Evolutionary conservation across 2,888 invertebrate species (phyloP).

Genomic region (Eristalis arbustorum): DNA sequence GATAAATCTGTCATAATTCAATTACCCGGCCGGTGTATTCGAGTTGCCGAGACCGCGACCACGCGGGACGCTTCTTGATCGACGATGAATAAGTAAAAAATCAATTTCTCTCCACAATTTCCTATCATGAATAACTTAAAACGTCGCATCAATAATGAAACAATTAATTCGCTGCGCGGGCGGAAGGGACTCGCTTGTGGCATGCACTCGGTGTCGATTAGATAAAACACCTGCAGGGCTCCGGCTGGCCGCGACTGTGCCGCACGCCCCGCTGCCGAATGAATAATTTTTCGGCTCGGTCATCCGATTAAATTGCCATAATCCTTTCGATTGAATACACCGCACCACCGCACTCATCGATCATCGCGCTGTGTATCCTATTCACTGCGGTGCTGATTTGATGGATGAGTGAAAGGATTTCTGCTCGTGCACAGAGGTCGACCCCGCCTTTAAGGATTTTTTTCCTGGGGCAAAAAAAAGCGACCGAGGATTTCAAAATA

Average conservation of each 20-base stretch:
- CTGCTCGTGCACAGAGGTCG: background rate
- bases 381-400: slow-evolving; percentile 40
- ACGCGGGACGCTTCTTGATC: no score
- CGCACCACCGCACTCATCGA: slow-evolving; percentile 38
- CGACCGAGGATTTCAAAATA: background rate
- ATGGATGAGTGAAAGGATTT: slow-evolving; percentile 42
- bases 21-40: background rate
- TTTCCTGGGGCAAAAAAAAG: background rate
- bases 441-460: slow-evolving; percentile 8
- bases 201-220: background rate
- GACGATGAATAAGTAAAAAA: slow-evolving; percentile 1
- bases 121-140: slow-evolving; percentile 44
- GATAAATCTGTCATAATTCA: slow-evolving; percentile 33
- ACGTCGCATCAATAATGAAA: slow-evolving; percentile 31
- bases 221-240: background rate
- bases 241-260: background rate
- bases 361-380: slow-evolving; percentile 5
- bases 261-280: slow-evolving; percentile 35
- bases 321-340: slow-evolving; percentile 46
- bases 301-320: slow-evolving; percentile 52
- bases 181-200: background rate
- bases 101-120: slow-evolving; percentile 34
- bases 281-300: slow-evolving; percentile 30
- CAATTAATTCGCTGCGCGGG: slow-evolving; percentile 16
- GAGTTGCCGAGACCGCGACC: background rate